Evolutionary conservation across 2,888 invertebrate species (phyloP), one percentile per base, ranked within the genome.

Genomic region (Urechis unicinctus): DNA sequence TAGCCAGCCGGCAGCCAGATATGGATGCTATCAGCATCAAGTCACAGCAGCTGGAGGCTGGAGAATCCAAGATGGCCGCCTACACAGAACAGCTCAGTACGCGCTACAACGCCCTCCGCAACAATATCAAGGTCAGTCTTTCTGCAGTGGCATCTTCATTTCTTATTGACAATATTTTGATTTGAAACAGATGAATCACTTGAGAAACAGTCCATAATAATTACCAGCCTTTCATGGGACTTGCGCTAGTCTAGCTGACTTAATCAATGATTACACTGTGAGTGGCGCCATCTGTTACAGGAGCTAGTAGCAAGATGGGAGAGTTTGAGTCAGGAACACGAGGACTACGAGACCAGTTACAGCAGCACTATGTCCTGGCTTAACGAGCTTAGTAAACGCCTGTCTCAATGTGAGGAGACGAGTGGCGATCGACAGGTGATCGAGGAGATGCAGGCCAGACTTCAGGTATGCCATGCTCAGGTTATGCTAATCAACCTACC

Each of bases 1-100:
- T 95, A 46, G 80, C 86, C 46, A 84, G 84, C 17, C 88, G 89
- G 69, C 93, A 95, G 77, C 85, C 86, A 65, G 87, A 88, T 72
- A 86, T 95, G 55, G 93, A 93, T 73, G 84, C 85, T 5, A 91
- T 94, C 70, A 86, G 90, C 24, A 92, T 92, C 74, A 86, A 86
- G 71, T 89, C 91, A 17, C 89, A 93, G 70, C 85, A 86, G 28
- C 81, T 93, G 1, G 89, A 91, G 73, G 82, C 88, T 0, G 88
- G 88, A 0, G 92, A 93, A 68, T 85, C 89, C 51, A 83, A 90
- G 66, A 79, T 94, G 26, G 90, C 91, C 71, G 89, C 89, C 4
- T 81, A 91, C 52, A 88, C 92, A 24, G 87, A 89, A 0, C 93
- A 94, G 81, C 85, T 94, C 17, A 89, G 88, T 66, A 89, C 88